Evolutionary conservation across 2,888 invertebrate genomes (phyloP).

Genomic region (Caradrina clavipalpis): DNA sequence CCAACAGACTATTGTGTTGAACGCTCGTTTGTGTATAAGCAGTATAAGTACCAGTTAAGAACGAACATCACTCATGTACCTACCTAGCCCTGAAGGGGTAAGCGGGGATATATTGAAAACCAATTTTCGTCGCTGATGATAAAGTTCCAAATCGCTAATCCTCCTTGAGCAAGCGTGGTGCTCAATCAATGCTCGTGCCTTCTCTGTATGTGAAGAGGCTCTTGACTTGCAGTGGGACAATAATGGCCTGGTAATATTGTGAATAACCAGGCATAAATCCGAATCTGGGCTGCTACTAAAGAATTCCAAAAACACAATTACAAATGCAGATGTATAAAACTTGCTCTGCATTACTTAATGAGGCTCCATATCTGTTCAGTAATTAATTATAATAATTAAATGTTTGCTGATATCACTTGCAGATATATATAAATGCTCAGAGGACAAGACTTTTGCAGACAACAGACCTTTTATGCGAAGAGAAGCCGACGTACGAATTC

Average conservation of each 20-base stretch:
- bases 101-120: background rate
- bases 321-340: background rate
- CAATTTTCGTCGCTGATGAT: background rate
- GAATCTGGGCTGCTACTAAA: no score
- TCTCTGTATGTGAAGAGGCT: no score
- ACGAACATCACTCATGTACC: conserved; percentile 1
- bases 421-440: background rate
- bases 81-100: no score
- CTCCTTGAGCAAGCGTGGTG: no score
- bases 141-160: no score
- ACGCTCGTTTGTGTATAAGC: conserved; percentile 24
- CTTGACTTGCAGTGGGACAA: no score
- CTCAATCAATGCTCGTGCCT: no score
- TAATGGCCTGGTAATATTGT: no score
- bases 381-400: conserved; percentile 5
- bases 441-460: background rate
- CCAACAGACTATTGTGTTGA: conserved; percentile 42
- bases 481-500: no score
- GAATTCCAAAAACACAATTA: no score
- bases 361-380: background rate
- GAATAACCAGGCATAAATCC: no score
- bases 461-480: background rate
- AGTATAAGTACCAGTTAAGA: conserved; percentile 29
- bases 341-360: conserved; percentile 1
- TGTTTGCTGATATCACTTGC: conserved; percentile 7